Evolutionary conservation across 2,797 vertebrate species (phyloP), one percentile per base, ranked within the genome.

Genomic region (Schizopygopsis malacanthus): DNA sequence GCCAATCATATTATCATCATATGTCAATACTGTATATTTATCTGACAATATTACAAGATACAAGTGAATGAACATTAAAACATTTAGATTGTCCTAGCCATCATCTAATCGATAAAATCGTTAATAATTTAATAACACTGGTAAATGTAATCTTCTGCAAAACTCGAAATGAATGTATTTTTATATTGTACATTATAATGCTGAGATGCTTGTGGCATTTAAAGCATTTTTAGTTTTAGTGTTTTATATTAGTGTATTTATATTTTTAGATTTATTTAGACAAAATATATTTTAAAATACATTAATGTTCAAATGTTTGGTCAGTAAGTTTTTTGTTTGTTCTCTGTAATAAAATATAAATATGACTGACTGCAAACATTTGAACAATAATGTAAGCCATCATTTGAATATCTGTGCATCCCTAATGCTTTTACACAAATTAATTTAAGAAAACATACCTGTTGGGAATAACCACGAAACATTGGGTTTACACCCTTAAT

Each of bases 401-500:
- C 37, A 22, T 37, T 37, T 54, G 13, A 13, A 20, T 20, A 54
- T 37, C 4, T 3, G 10, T 37, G 73, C 5, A 73, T 73, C 7
- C 6, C 4, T 6, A 15, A 25, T 72, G 43, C 59, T 75, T 28
- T 75, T 56, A 13, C 22, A 63, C 56, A 63, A 28, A 45, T 79
- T 25, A 79, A 12, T 65, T 3, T 7, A 43, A 47, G 15, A 65
- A 91, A 90, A 37, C 91, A 90, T 92, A 99, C 98, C 97, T 99
- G 98, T 89, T 99, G 98, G 77, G 97, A 98, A 91, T 99, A 99
- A 43, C 98, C 98, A 87, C 98, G 95, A 93, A 99, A 99, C 86
- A 97, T 98, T 87, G 98, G 98, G 94, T 99, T 99, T 91, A 99
- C 94, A 87, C 96, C 94, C 96, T 99, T 99, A 93, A 99, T 99